These are phyloP conservation scores for Lymantria monacha DNA, from an alignment of 2,888 invertebrate species.

Conservation along the genomic window DNA sequence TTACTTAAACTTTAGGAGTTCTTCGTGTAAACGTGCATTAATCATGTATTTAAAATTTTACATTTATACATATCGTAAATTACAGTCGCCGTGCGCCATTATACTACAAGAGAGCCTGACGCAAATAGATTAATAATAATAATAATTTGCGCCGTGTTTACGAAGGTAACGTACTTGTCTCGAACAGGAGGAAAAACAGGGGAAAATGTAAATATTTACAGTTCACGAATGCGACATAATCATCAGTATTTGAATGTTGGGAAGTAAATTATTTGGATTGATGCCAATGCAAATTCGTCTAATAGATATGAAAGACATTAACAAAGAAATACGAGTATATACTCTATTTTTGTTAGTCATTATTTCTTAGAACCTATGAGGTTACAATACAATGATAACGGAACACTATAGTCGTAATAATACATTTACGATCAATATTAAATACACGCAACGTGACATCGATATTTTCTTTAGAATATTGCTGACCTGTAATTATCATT, in stretches of 20 bases:
- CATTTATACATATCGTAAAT: too few relatives aligned
- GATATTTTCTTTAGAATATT: too few relatives aligned
- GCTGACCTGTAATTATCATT: too few relatives aligned
- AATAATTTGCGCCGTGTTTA: conserved; percentile 19
- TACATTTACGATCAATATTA: too few relatives aligned
- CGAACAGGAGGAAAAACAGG: conserved; percentile 15
- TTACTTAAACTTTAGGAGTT: too few relatives aligned
- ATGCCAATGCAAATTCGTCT: conserved; percentile 64
- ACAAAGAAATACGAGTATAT: conserved; percentile 44
- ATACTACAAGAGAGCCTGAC: background rate
- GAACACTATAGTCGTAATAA: too few relatives aligned
- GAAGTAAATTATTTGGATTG: conserved; percentile 63
- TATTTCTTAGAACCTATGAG: conserved; percentile 25
- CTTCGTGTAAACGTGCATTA: too few relatives aligned
- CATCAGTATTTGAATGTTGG: conserved; percentile 42
- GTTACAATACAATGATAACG: conserved; percentile 8
- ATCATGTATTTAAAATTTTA: too few relatives aligned
- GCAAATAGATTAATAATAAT: conserved; percentile 2
- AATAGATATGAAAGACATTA: conserved; percentile 71
- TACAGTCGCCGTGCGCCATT: too few relatives aligned
- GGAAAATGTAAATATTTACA: conserved; percentile 55
- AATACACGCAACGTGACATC: too few relatives aligned
- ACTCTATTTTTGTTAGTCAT: conserved; percentile 66
- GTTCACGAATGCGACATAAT: conserved; percentile 26
- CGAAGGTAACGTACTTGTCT: conserved; percentile 14